Evolutionary conservation across 2,888 invertebrate species (phyloP).

Genomic region (Drosophila sordidula): DNA sequence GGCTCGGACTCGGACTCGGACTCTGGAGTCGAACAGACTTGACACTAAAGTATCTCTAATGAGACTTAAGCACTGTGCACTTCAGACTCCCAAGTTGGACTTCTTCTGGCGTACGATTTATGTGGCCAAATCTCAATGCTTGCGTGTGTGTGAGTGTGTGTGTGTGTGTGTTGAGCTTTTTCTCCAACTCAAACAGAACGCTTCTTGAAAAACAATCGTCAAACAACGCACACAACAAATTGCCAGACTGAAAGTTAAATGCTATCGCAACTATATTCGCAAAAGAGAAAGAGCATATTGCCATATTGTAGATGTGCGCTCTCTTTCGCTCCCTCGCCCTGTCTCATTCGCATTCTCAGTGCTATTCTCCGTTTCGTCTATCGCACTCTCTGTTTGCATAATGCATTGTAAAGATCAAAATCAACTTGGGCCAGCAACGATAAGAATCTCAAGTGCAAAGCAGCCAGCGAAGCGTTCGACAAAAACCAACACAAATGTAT

Average conservation of each 20-base stretch:
- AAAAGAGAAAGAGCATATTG: slow-evolving; percentile 8
- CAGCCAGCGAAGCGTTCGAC: slow-evolving; percentile 79
- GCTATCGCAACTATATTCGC: slow-evolving; percentile 37
- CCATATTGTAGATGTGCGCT: background rate
- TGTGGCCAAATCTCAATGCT: slow-evolving; percentile 44
- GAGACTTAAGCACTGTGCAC: slow-evolving; percentile 79
- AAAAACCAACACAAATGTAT: slow-evolving; percentile 63
- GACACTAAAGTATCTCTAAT: slow-evolving; percentile 78
- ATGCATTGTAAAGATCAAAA: slow-evolving; percentile 79
- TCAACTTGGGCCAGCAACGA: slow-evolving; percentile 69
- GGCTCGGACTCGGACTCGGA: slow-evolving; percentile 31
- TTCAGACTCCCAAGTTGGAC: slow-evolving; percentile 61
- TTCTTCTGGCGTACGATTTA: slow-evolving; percentile 49
- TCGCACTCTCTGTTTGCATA: slow-evolving; percentile 58
- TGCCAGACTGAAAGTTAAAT: slow-evolving; percentile 34
- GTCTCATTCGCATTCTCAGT: background rate
- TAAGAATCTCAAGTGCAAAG: slow-evolving; percentile 80
- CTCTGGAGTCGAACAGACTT: slow-evolving; percentile 26
- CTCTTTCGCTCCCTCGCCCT: background rate
- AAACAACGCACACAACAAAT: slow-evolving; percentile 28
- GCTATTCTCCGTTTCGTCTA: slow-evolving; percentile 32
- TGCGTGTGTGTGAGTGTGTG: background rate
- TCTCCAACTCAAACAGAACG: slow-evolving; percentile 23
- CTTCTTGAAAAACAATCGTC: slow-evolving; percentile 49
- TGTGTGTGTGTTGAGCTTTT: slow-evolving; percentile 2